Evolutionary conservation across 2,797 vertebrate genomes (phyloP), one percentile per base, ranked within the genome.

Genomic region (Takifugu rubripes): DNA sequence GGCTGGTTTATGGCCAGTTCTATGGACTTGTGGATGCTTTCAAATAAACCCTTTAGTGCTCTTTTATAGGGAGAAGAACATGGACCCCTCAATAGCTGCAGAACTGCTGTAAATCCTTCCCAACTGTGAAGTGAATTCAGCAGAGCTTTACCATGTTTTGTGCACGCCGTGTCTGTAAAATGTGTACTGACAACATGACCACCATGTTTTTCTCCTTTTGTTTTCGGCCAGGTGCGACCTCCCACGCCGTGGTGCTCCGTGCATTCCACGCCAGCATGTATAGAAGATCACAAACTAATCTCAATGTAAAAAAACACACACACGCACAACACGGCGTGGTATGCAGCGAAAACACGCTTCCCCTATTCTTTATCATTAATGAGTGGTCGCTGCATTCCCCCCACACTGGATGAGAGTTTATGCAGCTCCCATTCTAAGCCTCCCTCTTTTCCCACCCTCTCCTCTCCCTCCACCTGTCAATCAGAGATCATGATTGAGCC

Each of bases 361-460:
- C 65, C 56, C 56, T 74, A 59, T 77, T 84, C 85, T 87, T 87
- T 87, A 81, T 87, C 74, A 84, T 88, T 88, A 86, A 87, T 87
- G 86, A 87, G 82, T 70, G 50, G 82, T 77, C 68, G 36, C 68
- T 2, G 49, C 7, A 46, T 61, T 7, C 73, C 76, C 70, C 84
- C 72, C 72, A 64, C 73, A 72, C 70, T 61, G 64, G 73, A 75
- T 61, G 68, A 56, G 64, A 83, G 84, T 88, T 88, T 89, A 84
- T 88, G 71, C 66, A 33, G 72, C 60, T 61, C 63, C 74, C 74
- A 82, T 87, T 86, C 77, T 70, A 71, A 76, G 68, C 70, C 61
- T 79, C 68, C 68, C 75, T 77, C 71, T 77, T 90, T 90, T 91
- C 87, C 87, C 86, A 89, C 84, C 87, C 87, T 85, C 77, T 60